Evolutionary conservation across 2,797 vertebrate species (phyloP).

Genomic region (Darevskia nairensis): DNA sequence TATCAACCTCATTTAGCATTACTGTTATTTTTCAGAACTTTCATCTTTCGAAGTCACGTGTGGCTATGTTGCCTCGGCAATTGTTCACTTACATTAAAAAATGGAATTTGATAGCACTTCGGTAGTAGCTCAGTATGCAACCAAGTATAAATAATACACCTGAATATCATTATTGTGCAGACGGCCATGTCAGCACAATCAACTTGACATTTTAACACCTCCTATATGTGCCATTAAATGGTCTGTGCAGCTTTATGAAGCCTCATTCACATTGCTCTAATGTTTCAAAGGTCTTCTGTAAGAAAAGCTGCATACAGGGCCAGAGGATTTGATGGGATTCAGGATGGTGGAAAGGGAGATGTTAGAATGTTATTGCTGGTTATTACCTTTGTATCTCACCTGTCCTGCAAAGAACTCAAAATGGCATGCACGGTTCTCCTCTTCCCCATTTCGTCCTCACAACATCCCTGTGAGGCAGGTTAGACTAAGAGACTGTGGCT

Average conservation of each 20-base stretch:
- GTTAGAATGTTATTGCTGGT: not conserved
- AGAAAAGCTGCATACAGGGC: not conserved
- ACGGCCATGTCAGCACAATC: conserved; percentile 20
- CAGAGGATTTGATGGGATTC: not conserved
- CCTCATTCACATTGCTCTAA: not conserved
- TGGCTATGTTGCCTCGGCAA: not conserved
- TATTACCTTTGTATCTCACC: no score
- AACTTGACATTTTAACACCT: conserved; percentile 21
- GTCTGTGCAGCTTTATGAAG: conserved; percentile 13
- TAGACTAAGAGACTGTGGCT: no score
- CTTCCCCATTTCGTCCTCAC: no score
- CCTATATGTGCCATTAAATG: conserved; percentile 25
- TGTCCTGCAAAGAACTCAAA: no score
- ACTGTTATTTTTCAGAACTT: not conserved
- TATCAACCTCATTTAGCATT: no score
- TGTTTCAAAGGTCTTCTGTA: conserved; percentile 19
- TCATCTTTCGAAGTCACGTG: not conserved
- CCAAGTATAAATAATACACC: conserved; percentile 7
- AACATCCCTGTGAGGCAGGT: no score
- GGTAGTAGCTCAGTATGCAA: not conserved
- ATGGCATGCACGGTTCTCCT: no score
- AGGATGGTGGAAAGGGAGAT: not conserved
- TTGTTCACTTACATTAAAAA: conserved; percentile 1
- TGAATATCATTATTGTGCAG: conserved; percentile 5
- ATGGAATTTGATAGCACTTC: not conserved